A percentile compares a stretch with the other conserved stretches of the same genome.
Evolutionary conservation across 2,113 vertebrate genomes (phyloP).

Genomic region (Anoplopoma fimbria): DNA sequence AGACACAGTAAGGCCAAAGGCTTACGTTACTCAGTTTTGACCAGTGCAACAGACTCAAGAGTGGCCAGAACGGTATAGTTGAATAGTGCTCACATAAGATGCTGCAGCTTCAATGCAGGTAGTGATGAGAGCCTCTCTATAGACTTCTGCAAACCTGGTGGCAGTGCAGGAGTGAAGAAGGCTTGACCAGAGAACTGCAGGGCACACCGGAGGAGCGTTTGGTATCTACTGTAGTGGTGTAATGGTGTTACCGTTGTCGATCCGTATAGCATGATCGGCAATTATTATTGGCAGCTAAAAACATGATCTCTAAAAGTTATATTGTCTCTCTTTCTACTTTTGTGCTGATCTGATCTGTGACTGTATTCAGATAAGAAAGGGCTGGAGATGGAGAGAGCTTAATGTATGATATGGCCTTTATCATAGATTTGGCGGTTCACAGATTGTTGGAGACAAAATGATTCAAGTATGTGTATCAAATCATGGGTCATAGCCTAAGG

Average conservation of each 20-base stretch:
- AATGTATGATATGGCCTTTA: neutral
- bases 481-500: neutral
- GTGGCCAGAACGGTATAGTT: neutral
- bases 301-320: too few species aligned
- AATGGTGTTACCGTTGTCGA: too few species aligned
- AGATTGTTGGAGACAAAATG: neutral
- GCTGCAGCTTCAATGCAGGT: neutral
- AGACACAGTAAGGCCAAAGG: neutral
- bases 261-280: too few species aligned
- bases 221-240: too few species aligned
- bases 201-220: neutral
- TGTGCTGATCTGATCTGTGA: too few species aligned
- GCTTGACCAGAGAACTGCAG: neutral
- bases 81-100: neutral
- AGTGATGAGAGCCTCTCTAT: neutral
- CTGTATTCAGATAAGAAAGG: too few species aligned
- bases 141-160: too few species aligned
- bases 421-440: neutral
- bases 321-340: too few species aligned
- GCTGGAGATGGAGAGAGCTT: neutral
- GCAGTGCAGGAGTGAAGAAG: neutral
- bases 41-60: neutral
- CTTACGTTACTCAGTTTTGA: too few species aligned
- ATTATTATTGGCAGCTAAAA: too few species aligned
- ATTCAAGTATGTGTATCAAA: neutral